phyloP scores from a whole-genome alignment of 2,888 invertebrate species.

The Deilephila porcellus region DNA sequence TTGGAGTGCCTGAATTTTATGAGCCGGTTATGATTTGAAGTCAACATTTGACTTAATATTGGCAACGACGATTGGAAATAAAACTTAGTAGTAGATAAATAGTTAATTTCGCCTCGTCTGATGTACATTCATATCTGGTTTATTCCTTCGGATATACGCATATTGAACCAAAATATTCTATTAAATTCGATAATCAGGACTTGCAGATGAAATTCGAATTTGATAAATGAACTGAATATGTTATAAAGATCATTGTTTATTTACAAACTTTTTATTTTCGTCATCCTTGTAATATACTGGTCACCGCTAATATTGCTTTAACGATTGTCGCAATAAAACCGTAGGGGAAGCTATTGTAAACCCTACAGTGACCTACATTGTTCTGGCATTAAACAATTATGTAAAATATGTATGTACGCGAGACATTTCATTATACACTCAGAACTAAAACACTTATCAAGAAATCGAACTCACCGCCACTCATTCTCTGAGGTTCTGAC shows the following conservation, averaged over 20 bases:
- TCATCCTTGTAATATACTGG: no score
- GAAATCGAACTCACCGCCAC: no score
- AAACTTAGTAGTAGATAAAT: background rate
- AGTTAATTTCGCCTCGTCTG: background rate
- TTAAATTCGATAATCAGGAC: background rate
- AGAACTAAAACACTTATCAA: no score
- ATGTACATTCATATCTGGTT: background rate
- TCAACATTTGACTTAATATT: background rate
- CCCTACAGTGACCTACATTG: no score
- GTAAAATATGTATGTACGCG: no score
- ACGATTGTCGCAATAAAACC: no score
- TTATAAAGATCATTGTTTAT: background rate
- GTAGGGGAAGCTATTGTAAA: no score
- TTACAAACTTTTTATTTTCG: no score
- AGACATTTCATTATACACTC: no score
- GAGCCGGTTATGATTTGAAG: background rate
- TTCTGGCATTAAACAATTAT: no score
- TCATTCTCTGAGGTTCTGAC: no score
- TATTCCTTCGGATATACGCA: background rate
- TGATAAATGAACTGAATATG: background rate
- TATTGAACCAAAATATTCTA: background rate
- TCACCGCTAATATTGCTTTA: no score
- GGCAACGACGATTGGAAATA: background rate
- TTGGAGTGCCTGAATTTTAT: background rate
- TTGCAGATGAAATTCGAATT: background rate